These are phyloP conservation scores for Macrophya alboannulata DNA, from an alignment of 2,888 invertebrate genomes.

Conservation along the genomic window DNA sequence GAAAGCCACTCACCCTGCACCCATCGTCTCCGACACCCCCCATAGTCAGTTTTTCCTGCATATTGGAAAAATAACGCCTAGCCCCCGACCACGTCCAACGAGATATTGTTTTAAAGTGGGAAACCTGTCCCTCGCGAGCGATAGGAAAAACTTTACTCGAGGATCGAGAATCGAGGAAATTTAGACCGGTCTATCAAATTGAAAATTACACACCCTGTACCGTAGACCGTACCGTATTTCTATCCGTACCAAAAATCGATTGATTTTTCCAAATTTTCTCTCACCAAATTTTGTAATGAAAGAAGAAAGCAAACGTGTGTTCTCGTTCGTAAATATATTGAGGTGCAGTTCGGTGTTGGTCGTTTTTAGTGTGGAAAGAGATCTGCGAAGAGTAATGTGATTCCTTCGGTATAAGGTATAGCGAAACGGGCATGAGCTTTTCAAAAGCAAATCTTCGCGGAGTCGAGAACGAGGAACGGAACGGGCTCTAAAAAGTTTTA, in stretches of 20 bases:
- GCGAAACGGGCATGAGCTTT: slow-evolving; percentile 48
- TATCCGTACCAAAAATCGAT: not conserved
- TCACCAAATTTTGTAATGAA: not conserved
- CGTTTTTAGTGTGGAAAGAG: not conserved
- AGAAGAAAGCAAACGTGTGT: not conserved
- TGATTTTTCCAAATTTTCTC: not conserved
- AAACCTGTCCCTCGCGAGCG: slow-evolving; percentile 76
- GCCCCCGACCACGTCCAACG: slow-evolving; percentile 66
- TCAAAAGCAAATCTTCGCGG: slow-evolving; percentile 62
- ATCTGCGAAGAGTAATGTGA: slow-evolving; percentile 45
- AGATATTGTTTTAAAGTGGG: slow-evolving; percentile 77
- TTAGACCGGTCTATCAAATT: slow-evolving; percentile 18
- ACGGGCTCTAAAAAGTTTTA: slow-evolving; percentile 70
- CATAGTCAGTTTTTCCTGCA: slow-evolving; percentile 62
- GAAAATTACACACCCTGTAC: slow-evolving; percentile 14
- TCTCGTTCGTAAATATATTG: not conserved
- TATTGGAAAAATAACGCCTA: slow-evolving; percentile 72
- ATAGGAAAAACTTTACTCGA: slow-evolving; percentile 59
- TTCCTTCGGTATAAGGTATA: slow-evolving; percentile 60
- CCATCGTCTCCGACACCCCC: slow-evolving; percentile 35
- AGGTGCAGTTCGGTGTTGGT: not conserved
- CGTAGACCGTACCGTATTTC: not conserved
- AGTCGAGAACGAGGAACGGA: slow-evolving; percentile 60
- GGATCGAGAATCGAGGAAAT: slow-evolving; percentile 47
- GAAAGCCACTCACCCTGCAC: slow-evolving; percentile 64